Percentiles rank a stretch among this genome's conserved stretches.
phyloP scores from a whole-genome alignment of 2,888 invertebrate species.

The Melanostoma scalare region DNA sequence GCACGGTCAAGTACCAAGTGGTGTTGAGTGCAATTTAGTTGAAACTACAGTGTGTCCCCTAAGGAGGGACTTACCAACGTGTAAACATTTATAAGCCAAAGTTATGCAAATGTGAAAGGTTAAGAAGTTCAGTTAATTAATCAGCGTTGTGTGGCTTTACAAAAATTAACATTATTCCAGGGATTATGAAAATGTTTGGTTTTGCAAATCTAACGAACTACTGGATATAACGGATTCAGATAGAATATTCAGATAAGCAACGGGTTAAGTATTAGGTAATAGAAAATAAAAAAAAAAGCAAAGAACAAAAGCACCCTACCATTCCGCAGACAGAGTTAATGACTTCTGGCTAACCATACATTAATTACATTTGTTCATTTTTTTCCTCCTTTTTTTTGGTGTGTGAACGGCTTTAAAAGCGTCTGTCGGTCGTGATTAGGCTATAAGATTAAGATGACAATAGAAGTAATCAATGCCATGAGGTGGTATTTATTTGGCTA shows the following conservation, averaged over 20 bases:
- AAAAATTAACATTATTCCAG: no score
- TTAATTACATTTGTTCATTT: conserved; percentile 9
- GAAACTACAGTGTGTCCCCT: conserved; percentile 10
- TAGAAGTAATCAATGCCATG: conserved; percentile 25
- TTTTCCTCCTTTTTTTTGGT: neutral
- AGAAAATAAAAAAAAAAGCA: neutral
- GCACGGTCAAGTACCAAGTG: conserved; percentile 17
- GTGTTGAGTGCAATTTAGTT: conserved; percentile 38
- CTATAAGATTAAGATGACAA: conserved; percentile 8
- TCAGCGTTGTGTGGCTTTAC: no score
- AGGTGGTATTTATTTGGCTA: conserved; percentile 1
- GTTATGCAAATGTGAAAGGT: neutral
- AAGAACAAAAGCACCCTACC: neutral
- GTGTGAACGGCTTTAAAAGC: neutral
- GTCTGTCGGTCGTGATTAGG: neutral
- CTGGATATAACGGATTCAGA: no score
- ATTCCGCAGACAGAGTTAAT: conserved; percentile 7
- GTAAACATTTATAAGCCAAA: neutral
- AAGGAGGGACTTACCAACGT: neutral
- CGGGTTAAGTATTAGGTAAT: conserved; percentile 16
- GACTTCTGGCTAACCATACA: conserved; percentile 20
- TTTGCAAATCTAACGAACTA: no score
- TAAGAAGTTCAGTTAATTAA: neutral
- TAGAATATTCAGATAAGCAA: conserved; percentile 14
- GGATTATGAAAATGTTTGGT: no score